phyloP scores from a whole-genome alignment of 1,140 invertebrate species.

The Drosophila watanabei region DNA sequence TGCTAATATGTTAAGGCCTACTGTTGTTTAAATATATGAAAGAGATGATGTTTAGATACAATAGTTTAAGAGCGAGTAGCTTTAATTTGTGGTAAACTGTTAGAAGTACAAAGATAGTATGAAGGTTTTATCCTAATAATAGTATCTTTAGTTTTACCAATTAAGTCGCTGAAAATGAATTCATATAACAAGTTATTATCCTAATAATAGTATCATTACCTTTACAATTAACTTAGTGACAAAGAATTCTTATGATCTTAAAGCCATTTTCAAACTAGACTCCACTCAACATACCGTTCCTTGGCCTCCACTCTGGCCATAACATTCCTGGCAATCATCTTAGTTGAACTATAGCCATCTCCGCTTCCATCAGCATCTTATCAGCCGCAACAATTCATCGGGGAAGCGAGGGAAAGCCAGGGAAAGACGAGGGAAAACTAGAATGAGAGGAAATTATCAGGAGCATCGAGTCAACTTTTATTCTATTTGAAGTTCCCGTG shows the following conservation, averaged over 20 bases:
- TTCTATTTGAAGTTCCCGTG: constrained; percentile 72
- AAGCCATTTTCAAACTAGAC: neutral
- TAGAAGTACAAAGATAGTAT: too few species aligned
- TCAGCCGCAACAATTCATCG: constrained; percentile 8
- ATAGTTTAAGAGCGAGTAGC: neutral
- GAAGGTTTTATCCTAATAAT: too few species aligned
- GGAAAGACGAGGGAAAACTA: constrained; percentile 8
- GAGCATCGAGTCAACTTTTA: constrained; percentile 63
- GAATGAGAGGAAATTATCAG: constrained; percentile 64
- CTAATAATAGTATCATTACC: too few species aligned
- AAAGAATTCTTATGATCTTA: neutral
- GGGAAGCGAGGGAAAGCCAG: neutral
- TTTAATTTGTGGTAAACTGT: too few species aligned
- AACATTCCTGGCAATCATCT: constrained; percentile 19
- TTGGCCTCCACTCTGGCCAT: neutral
- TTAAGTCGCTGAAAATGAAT: too few species aligned
- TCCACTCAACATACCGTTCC: neutral
- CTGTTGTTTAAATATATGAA: neutral
- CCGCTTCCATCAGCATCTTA: constrained; percentile 19
- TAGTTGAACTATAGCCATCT: constrained; percentile 23
- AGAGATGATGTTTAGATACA: neutral
- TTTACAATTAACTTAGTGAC: too few species aligned
- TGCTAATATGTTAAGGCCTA: neutral
- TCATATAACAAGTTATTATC: too few species aligned
- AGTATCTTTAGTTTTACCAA: neutral